These are phyloP conservation scores for Pygoscelis adeliae DNA, from an alignment of 2,113 vertebrate genomes.

Conservation along the genomic window DNA sequence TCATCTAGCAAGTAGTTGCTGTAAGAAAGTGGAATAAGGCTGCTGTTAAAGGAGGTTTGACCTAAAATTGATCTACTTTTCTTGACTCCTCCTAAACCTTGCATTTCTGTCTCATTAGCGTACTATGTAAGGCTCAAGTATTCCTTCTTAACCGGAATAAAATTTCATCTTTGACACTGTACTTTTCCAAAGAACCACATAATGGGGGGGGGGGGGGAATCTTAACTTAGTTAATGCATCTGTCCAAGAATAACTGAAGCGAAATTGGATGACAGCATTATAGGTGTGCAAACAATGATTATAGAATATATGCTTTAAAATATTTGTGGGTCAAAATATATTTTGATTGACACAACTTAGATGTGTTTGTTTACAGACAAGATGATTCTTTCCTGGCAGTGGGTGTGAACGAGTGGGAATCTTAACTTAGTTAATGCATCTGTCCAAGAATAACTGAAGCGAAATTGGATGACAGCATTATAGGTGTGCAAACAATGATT, in stretches of 20 bases:
- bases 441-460: not conserved
- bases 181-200: constrained; percentile 12
- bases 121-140: constrained; percentile 62
- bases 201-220: not conserved
- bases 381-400: not conserved
- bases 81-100: not conserved
- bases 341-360: not conserved
- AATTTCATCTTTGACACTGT: constrained; percentile 39
- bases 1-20: constrained; percentile 28
- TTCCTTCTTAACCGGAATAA: constrained; percentile 63
- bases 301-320: not conserved
- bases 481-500: not conserved
- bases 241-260: not conserved
- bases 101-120: not conserved
- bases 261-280: not conserved
- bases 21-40: not conserved
- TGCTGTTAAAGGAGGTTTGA: not conserved
- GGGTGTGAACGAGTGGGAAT: not conserved
- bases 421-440: not conserved
- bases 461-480: not conserved
- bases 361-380: not conserved
- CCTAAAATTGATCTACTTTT: not conserved
- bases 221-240: not conserved
- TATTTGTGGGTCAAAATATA: not conserved
- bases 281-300: not conserved